Evolutionary conservation across 1,140 invertebrate species (phyloP).

Genomic region (Diuraphis noxia): DNA sequence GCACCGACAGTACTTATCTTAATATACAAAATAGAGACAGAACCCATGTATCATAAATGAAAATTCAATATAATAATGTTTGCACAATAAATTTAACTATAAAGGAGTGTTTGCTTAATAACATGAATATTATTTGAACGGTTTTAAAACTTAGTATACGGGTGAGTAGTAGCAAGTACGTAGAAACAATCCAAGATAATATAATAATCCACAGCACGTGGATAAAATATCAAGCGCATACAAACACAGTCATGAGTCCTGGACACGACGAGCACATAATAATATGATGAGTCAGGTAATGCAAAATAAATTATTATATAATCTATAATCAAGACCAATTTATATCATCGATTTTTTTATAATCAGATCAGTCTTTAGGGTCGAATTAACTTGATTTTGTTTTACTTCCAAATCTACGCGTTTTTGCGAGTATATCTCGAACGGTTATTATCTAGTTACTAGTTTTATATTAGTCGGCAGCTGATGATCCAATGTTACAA

Average conservation of each 20-base stretch:
- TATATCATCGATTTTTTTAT: not conserved
- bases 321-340: not conserved
- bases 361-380: not conserved
- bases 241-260: not conserved
- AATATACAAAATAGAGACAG: not conserved
- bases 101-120: not conserved
- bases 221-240: not conserved
- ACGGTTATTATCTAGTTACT: not conserved
- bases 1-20: not conserved
- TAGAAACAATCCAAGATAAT: not conserved
- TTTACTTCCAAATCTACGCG: not conserved
- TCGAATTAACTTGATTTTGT: not conserved
- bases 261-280: not conserved
- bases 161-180: not conserved
- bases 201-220: not conserved
- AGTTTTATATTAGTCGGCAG: not conserved
- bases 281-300: not conserved
- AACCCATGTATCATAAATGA: not conserved
- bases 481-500: not conserved
- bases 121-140: not conserved
- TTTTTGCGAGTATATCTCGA: not conserved
- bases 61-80: not conserved
- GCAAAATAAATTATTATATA: not conserved
- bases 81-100: slow-evolving; percentile 1
- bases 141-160: not conserved